These are phyloP conservation scores for Agelaius phoeniceus DNA, from an alignment of 2,113 vertebrate genomes.

Conservation along the genomic window DNA sequence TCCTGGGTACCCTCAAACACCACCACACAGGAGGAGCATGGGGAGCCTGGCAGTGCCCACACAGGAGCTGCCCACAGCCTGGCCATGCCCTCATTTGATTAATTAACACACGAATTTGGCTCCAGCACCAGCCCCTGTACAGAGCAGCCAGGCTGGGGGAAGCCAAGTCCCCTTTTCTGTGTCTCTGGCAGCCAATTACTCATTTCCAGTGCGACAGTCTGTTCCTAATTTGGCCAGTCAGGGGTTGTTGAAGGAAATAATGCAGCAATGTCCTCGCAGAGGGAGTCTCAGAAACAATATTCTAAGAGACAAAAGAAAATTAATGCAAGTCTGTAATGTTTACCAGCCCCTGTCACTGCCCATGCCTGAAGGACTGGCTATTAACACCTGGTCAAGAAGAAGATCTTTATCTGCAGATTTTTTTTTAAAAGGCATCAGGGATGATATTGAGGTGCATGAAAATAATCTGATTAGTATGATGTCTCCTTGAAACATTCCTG, in stretches of 20 bases:
- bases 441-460: not conserved
- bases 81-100: fast-evolving
- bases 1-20: too few relatives aligned
- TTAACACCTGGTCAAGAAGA: constrained; percentile 26
- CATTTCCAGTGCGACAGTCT: not conserved
- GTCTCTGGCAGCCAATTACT: not conserved
- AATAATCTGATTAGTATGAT: constrained; percentile 17
- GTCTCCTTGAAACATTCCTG: constrained; percentile 39
- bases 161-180: not conserved
- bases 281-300: not conserved
- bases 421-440: not conserved
- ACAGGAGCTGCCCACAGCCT: not conserved
- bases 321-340: not conserved
- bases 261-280: constrained; percentile 2
- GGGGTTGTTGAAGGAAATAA: not conserved
- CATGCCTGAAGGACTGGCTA: constrained; percentile 42
- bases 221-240: not conserved
- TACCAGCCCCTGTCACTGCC: not conserved
- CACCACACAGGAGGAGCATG: not conserved
- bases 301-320: not conserved
- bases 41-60: not conserved
- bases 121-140: fast-evolving
- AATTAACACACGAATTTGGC: fast-evolving
- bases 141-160: not conserved
- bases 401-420: not conserved